Evolutionary conservation across 2,888 invertebrate species (phyloP).

Genomic region (Nemapogon koenigi): DNA sequence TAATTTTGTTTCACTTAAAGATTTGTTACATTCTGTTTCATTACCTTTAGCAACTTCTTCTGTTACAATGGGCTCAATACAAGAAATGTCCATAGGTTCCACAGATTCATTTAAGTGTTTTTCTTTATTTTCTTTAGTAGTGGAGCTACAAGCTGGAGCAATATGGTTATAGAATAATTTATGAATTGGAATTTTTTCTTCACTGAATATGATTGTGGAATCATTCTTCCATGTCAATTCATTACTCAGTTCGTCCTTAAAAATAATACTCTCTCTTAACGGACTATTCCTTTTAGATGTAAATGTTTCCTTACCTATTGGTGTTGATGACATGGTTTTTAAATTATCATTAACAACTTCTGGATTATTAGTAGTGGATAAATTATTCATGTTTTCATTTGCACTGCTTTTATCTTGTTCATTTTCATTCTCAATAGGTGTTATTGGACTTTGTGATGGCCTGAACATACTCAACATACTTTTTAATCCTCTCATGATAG

Average conservation of each 20-base stretch:
- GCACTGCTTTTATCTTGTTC: background rate
- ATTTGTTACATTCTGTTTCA: background rate
- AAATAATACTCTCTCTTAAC: conserved; percentile 42
- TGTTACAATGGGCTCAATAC: conserved; percentile 13
- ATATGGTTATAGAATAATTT: conserved; percentile 32
- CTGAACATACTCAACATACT: conserved; percentile 52
- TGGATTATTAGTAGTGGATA: background rate
- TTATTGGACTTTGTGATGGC: conserved; percentile 48
- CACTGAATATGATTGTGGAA: conserved; percentile 39
- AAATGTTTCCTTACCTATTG: conserved; percentile 29
- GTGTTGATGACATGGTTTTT: conserved; percentile 29
- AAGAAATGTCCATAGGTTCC: conserved; percentile 7
- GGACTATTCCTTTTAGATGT: conserved; percentile 37
- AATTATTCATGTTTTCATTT: too few relatives aligned
- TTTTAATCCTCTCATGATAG: conserved; percentile 50
- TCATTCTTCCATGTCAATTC: conserved; percentile 54
- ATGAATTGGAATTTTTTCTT: conserved; percentile 46
- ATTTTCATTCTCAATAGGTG: conserved; percentile 24
- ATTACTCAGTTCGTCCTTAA: conserved; percentile 48
- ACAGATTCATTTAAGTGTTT: background rate
- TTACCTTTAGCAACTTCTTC: conserved; percentile 15
- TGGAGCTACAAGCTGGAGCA: conserved; percentile 4
- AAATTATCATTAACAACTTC: conserved; percentile 1
- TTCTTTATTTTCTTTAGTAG: conserved; percentile 12
- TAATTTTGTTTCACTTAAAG: conserved; percentile 4